Evolutionary conservation across 2,888 invertebrate genomes (phyloP).

Genomic region (Cotesia congregata): DNA sequence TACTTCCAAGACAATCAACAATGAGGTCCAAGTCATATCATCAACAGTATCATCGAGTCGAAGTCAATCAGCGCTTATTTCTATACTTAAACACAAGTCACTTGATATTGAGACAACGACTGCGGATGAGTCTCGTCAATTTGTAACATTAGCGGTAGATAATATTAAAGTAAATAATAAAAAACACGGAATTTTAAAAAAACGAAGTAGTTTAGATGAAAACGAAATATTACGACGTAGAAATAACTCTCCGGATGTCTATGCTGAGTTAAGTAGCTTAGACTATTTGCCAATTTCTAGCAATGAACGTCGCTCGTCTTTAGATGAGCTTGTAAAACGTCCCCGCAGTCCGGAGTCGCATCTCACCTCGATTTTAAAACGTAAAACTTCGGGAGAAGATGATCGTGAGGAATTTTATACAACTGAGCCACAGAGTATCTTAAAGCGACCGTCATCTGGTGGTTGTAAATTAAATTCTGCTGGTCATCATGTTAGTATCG

Average conservation of each 20-base stretch:
- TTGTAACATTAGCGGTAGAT: slow-evolving; percentile 53
- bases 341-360: slow-evolving; percentile 76
- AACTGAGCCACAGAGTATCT: slow-evolving; percentile 83
- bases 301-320: slow-evolving; percentile 78
- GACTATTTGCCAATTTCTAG: slow-evolving; percentile 79
- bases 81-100: slow-evolving; percentile 75
- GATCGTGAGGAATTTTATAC: slow-evolving; percentile 76
- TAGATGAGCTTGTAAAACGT: slow-evolving; percentile 78
- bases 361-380: slow-evolving; percentile 79
- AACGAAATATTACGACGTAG: slow-evolving; percentile 79
- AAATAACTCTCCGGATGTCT: slow-evolving; percentile 79
- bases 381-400: slow-evolving; percentile 76
- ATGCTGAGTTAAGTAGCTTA: slow-evolving; percentile 70
- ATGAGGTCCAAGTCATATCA: slow-evolving; percentile 42
- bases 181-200: slow-evolving; percentile 86
- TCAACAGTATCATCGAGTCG: slow-evolving; percentile 39
- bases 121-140: not conserved
- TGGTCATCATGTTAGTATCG: slow-evolving; percentile 77
- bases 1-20: slow-evolving; percentile 53
- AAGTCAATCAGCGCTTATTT: slow-evolving; percentile 69
- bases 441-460: slow-evolving; percentile 74
- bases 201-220: slow-evolving; percentile 86
- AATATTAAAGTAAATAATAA: slow-evolving; percentile 75
- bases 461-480: slow-evolving; percentile 57
- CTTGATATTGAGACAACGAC: slow-evolving; percentile 64